phyloP scores from a whole-genome alignment of 2,888 invertebrate genomes.

The Cyaniris semiargus region DNA sequence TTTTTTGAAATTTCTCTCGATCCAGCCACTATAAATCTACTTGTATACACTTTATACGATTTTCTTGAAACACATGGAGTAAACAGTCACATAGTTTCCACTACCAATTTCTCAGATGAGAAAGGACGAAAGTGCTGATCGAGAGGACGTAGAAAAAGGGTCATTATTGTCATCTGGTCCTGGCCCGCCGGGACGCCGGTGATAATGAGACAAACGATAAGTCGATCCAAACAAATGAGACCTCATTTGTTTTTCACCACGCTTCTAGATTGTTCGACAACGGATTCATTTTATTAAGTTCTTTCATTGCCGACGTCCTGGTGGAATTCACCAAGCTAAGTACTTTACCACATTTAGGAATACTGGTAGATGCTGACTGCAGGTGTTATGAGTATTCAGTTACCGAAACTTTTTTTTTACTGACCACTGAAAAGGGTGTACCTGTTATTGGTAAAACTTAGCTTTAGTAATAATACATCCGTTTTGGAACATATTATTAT shows the following conservation, averaged over 20 bases:
- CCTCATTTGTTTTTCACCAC: slow-evolving; percentile 6
- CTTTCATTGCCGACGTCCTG: not conserved
- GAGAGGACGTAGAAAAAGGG: not conserved
- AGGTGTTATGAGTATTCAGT: too few species aligned
- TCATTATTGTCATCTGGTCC: slow-evolving; percentile 8
- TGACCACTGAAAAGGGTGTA: too few species aligned
- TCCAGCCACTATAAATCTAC: too few species aligned
- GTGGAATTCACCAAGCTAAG: not conserved
- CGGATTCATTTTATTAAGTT: not conserved
- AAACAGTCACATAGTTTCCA: not conserved
- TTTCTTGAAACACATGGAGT: not conserved
- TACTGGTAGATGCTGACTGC: not conserved
- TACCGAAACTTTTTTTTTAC: too few species aligned
- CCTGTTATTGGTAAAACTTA: too few species aligned
- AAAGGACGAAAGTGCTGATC: not conserved
- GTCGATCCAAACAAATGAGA: not conserved
- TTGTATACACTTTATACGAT: not conserved
- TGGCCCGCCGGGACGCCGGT: not conserved
- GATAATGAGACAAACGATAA: slow-evolving; percentile 16
- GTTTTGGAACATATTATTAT: too few species aligned
- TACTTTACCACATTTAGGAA: not conserved
- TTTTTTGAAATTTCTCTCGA: too few species aligned
- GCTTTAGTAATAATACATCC: too few species aligned
- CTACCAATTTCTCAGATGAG: not conserved
- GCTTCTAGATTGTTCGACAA: not conserved